Evolutionary conservation across 1,140 invertebrate genomes (phyloP).

Genomic region (Olivierus martensii): DNA sequence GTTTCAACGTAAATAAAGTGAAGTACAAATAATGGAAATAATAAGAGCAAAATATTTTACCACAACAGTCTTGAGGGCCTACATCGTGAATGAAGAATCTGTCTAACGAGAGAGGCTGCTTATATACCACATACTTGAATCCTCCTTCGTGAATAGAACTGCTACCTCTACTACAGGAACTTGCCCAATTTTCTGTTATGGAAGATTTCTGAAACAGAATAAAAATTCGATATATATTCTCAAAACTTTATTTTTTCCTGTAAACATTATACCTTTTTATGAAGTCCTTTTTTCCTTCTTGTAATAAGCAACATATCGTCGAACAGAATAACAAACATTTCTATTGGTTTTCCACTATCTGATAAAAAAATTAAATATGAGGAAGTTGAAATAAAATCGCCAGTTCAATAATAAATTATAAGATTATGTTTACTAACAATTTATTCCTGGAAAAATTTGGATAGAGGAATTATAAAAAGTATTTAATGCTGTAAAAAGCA

Average conservation of each 20-base stretch:
- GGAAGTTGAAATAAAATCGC: too few species aligned
- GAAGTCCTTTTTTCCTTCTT: slow-evolving; percentile 43
- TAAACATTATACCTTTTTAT: slow-evolving; percentile 37
- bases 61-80: slow-evolving; percentile 37
- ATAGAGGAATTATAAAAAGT: too few species aligned
- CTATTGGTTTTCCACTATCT: slow-evolving; percentile 41
- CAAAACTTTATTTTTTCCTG: neutral
- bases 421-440: too few species aligned
- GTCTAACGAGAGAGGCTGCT: slow-evolving; percentile 50
- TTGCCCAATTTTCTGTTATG: slow-evolving; percentile 37
- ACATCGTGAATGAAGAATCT: slow-evolving; percentile 51
- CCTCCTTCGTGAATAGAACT: slow-evolving; percentile 27
- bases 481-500: too few species aligned
- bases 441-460: too few species aligned
- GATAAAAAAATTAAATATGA: slow-evolving; percentile 6
- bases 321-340: slow-evolving; percentile 50
- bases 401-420: too few species aligned
- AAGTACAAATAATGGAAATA: too few species aligned
- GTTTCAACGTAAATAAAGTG: too few species aligned
- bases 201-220: slow-evolving; percentile 34
- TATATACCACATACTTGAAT: slow-evolving; percentile 45
- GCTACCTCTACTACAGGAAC: slow-evolving; percentile 31
- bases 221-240: neutral
- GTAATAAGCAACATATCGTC: slow-evolving; percentile 56
- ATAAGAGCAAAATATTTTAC: slow-evolving; percentile 21